Evolutionary conservation across 1,140 invertebrate genomes (phyloP).

Genomic region (Leptinotarsa lineolata): DNA sequence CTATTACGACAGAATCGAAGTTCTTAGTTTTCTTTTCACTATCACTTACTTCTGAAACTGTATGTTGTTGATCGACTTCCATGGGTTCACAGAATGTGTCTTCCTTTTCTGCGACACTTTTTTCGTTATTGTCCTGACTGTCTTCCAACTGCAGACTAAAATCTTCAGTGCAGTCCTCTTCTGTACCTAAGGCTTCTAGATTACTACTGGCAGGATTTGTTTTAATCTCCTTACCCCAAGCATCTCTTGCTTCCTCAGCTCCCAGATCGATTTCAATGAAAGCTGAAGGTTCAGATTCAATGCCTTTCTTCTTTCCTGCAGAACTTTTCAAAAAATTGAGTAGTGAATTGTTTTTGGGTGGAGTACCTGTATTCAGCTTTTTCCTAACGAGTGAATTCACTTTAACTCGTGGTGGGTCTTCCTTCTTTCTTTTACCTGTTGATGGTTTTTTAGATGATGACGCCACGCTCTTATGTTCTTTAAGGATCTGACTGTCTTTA

Average conservation of each 20-base stretch:
- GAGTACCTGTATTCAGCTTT: constrained; percentile 13
- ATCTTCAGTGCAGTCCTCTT: constrained; percentile 63
- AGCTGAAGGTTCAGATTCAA: neutral
- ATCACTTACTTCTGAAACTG: constrained; percentile 49
- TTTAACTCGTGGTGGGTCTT: constrained; percentile 15
- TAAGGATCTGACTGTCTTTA: neutral
- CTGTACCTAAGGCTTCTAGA: neutral
- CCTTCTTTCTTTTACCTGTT: neutral
- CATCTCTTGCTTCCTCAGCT: constrained; percentile 53
- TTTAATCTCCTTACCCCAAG: constrained; percentile 39
- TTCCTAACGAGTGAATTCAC: constrained; percentile 18
- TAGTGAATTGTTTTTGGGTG: constrained; percentile 29
- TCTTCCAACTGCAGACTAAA: constrained; percentile 71
- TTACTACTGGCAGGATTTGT: constrained; percentile 44
- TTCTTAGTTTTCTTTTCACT: constrained; percentile 24
- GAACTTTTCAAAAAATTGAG: constrained; percentile 37
- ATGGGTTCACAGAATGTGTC: constrained; percentile 28
- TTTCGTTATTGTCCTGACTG: constrained; percentile 44
- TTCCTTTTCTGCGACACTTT: constrained; percentile 13
- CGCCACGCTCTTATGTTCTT: neutral
- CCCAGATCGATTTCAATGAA: constrained; percentile 25
- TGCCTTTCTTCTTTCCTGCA: constrained; percentile 25
- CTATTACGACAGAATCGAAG: constrained; percentile 25
- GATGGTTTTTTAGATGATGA: neutral
- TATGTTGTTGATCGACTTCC: constrained; percentile 33